Evolutionary conservation across 2,113 vertebrate species (phyloP).

Genomic region (Toxotes chatareus): DNA sequence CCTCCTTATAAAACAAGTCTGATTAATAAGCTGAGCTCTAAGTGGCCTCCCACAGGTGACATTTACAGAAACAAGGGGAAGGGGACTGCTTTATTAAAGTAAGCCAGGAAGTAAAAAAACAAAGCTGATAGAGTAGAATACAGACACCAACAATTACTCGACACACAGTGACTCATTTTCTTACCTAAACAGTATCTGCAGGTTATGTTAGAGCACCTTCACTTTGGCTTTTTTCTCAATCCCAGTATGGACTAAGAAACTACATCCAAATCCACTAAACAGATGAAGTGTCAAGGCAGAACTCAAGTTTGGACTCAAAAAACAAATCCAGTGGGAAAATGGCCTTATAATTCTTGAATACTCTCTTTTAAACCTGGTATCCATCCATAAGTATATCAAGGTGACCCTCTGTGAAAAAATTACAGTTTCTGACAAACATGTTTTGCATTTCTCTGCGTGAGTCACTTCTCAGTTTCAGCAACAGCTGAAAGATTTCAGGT

Average conservation of each 20-base stretch:
- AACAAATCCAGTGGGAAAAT: not conserved
- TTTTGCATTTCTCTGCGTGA: conserved; percentile 6
- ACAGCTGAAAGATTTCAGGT: conserved; percentile 1
- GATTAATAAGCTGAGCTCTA: conserved; percentile 66
- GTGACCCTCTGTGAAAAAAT: conserved; percentile 12
- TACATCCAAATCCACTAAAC: not conserved
- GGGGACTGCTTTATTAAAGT: conserved; percentile 54
- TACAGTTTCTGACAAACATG: too few relatives aligned
- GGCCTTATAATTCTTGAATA: too few relatives aligned
- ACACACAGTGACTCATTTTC: not conserved
- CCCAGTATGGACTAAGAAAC: not conserved
- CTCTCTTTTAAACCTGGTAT: not conserved
- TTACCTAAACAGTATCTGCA: not conserved
- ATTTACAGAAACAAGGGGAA: conserved; percentile 49
- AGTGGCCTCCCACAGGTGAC: conserved; percentile 69
- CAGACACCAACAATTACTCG: conserved; percentile 2
- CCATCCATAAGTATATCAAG: not conserved
- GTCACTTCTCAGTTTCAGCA: conserved; percentile 29
- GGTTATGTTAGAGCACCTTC: not conserved
- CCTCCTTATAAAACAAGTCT: conserved; percentile 65
- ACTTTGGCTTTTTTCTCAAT: not conserved
- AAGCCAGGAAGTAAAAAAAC: conserved; percentile 37
- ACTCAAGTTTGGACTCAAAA: not conserved
- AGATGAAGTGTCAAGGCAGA: too few relatives aligned
- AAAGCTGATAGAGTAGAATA: conserved; percentile 35